Conservation (phyloP, 2,113 vertebrate genomes). For the Pseudorasbora parva region DNA sequence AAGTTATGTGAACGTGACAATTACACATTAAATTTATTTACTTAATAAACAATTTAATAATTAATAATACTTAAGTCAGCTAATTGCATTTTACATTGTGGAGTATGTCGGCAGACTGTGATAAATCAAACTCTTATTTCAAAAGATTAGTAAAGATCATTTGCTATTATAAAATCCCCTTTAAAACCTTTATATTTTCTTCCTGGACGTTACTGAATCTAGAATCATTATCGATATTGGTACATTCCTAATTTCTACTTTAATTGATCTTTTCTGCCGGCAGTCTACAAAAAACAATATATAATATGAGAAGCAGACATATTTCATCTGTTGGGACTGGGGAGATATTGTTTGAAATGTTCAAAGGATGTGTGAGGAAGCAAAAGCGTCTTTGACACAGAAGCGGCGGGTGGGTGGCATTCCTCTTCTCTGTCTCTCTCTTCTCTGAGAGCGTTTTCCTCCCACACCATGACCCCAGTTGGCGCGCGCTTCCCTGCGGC, state of each 20-base stretch:
- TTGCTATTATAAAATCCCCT: too few species aligned
- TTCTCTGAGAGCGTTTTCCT: slow-evolving; percentile 60
- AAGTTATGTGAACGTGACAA: too few species aligned
- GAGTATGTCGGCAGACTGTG: too few species aligned
- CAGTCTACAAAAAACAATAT: background rate
- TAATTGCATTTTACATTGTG: too few species aligned
- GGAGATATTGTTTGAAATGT: slow-evolving; percentile 46
- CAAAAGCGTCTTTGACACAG: slow-evolving; percentile 60
- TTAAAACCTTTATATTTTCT: background rate
- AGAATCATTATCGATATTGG: background rate
- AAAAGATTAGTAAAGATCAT: too few species aligned
- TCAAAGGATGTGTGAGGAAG: slow-evolving; percentile 48
- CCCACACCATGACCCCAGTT: slow-evolving; percentile 42
- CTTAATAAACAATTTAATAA: too few species aligned
- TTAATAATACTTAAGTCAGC: too few species aligned
- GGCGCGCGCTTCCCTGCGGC: slow-evolving; percentile 2
- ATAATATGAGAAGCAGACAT: background rate
- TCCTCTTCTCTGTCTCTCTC: slow-evolving; percentile 44
- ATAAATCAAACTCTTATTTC: too few species aligned
- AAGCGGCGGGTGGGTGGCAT: slow-evolving; percentile 64
- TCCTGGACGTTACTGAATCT: background rate
- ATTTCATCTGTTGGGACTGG: slow-evolving; percentile 1
- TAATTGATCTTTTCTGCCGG: background rate
- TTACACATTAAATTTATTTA: too few species aligned
- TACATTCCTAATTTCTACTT: background rate